These are phyloP conservation scores for Goniozus legneri DNA, from an alignment of 1,140 invertebrate genomes.

Conservation along the genomic window DNA sequence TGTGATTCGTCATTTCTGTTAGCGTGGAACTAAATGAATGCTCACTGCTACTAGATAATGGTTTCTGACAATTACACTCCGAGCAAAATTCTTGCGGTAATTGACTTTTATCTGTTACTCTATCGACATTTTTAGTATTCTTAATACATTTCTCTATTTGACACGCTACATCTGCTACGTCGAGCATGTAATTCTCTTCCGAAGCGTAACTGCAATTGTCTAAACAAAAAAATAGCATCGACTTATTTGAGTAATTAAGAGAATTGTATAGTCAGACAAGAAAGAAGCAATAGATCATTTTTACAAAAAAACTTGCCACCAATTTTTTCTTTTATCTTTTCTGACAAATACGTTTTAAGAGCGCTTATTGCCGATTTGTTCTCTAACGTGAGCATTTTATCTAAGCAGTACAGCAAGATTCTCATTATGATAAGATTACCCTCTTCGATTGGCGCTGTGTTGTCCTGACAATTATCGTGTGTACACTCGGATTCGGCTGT, in stretches of 20 bases:
- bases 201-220: background rate
- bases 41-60: background rate
- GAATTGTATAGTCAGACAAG: too few relatives aligned
- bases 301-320: too few relatives aligned
- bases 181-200: background rate
- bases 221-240: background rate
- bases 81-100: background rate
- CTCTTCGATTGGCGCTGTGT: constrained; percentile 3
- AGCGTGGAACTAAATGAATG: background rate
- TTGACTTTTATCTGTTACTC: background rate
- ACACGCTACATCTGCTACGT: background rate
- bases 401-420: constrained; percentile 10
- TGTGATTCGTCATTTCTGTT: too few relatives aligned
- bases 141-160: background rate
- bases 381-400: constrained; percentile 12
- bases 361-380: background rate
- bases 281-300: too few relatives aligned
- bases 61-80: background rate
- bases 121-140: background rate
- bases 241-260: too few relatives aligned
- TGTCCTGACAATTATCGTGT: too few relatives aligned
- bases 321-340: too few relatives aligned
- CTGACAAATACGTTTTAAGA: too few relatives aligned
- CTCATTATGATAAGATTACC: background rate
- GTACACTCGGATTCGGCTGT: too few relatives aligned